A percentile compares a stretch with the other conserved stretches of the same genome.
phyloP scores from a whole-genome alignment of 2,888 invertebrate species.

The Nomada ferruginata region DNA sequence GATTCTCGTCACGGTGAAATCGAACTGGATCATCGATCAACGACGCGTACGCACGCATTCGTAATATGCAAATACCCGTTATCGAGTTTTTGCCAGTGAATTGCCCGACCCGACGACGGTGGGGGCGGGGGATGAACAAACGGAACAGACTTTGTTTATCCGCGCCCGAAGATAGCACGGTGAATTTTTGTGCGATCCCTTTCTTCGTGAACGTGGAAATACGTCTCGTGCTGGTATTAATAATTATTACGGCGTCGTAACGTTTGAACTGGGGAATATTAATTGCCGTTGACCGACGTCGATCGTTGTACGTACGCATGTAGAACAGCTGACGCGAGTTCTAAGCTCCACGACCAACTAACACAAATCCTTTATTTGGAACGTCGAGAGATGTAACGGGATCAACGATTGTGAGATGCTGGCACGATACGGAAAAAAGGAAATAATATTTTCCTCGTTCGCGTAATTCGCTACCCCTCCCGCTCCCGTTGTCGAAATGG shows the following conservation, averaged over 20 bases:
- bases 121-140: background rate
- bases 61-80: slow-evolving; percentile 47
- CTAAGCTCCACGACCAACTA: slow-evolving; percentile 23
- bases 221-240: too few relatives aligned
- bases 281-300: too few relatives aligned
- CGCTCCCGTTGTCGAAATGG: too few relatives aligned
- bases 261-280: too few relatives aligned
- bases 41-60: slow-evolving; percentile 38
- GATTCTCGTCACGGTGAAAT: slow-evolving; percentile 47
- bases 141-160: background rate
- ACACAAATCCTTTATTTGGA: slow-evolving; percentile 60
- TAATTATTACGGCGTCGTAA: too few relatives aligned
- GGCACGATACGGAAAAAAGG: slow-evolving; percentile 36
- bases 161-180: background rate
- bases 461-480: too few relatives aligned
- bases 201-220: too few relatives aligned
- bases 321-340: slow-evolving; percentile 24
- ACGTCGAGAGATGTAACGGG: slow-evolving; percentile 65
- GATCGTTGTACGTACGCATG: too few relatives aligned
- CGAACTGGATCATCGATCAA: slow-evolving; percentile 55
- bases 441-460: slow-evolving; percentile 26
- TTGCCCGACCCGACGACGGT: slow-evolving; percentile 9
- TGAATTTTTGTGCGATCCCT: background rate
- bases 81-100: slow-evolving; percentile 21
- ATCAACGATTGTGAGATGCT: slow-evolving; percentile 55